Evolutionary conservation across 2,888 invertebrate species (phyloP).

Genomic region (Tenodera sinensis): DNA sequence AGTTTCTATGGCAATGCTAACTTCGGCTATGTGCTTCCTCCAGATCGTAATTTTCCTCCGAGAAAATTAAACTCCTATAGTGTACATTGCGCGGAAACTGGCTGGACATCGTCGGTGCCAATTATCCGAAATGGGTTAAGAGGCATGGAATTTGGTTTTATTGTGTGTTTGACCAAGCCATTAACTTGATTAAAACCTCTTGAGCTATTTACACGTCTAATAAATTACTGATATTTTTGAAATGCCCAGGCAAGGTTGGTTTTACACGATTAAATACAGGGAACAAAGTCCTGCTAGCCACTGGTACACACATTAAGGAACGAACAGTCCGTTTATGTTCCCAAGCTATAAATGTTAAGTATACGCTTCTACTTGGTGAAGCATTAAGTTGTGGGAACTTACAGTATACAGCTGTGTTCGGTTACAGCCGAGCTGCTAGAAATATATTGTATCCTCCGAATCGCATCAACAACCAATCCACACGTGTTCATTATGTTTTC

Average conservation of each 20-base stretch:
- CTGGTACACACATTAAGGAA: background rate
- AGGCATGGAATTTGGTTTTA: background rate
- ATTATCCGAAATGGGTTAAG: background rate
- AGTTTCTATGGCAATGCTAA: too few species aligned
- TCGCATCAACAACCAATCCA: too few species aligned
- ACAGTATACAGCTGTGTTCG: too few species aligned
- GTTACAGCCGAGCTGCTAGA: too few species aligned
- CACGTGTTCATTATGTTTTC: too few species aligned
- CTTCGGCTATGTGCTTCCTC: too few species aligned
- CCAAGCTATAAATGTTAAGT: background rate
- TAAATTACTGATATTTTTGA: background rate
- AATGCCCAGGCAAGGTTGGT: background rate
- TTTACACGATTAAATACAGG: background rate
- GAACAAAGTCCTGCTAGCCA: background rate
- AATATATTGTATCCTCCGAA: too few species aligned
- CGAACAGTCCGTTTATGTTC: background rate
- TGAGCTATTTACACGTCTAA: background rate
- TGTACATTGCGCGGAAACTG: background rate
- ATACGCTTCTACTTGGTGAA: too few species aligned
- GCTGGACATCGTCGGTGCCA: background rate
- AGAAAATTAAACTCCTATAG: background rate
- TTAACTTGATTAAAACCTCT: background rate
- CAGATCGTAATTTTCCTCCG: too few species aligned
- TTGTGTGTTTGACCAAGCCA: background rate
- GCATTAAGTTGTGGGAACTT: too few species aligned